These are phyloP conservation scores for Dendrocopos noguchii DNA, from an alignment of 2,113 vertebrate genomes.

Conservation along the genomic window DNA sequence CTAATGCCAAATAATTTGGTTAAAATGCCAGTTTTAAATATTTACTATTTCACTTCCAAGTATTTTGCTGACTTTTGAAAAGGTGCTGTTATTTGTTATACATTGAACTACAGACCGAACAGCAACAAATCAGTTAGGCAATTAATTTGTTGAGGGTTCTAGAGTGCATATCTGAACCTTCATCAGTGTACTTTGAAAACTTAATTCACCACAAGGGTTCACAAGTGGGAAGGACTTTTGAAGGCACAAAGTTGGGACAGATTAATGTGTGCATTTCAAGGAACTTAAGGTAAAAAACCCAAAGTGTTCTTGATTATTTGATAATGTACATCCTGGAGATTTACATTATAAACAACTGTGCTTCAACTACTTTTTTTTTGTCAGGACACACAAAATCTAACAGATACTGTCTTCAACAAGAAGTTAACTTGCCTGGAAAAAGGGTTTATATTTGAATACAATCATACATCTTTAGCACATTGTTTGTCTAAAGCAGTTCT, in stretches of 20 bases:
- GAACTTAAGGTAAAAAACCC: not conserved
- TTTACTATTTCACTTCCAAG: not conserved
- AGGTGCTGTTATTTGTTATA: not conserved
- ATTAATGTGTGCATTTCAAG: not conserved
- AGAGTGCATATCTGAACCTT: not conserved
- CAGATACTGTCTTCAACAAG: not conserved
- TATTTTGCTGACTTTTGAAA: not conserved
- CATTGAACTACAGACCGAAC: not conserved
- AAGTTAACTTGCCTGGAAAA: not conserved
- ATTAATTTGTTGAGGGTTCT: not conserved
- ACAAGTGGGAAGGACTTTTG: not conserved
- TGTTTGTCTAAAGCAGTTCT: not conserved
- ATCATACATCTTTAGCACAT: not conserved
- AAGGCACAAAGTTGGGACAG: not conserved
- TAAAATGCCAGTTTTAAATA: not conserved
- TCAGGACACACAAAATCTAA: not conserved
- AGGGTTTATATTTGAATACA: not conserved
- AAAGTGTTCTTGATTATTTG: not conserved
- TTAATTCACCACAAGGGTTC: not conserved
- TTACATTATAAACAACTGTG: not conserved
- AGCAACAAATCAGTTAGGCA: not conserved
- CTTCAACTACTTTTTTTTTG: not conserved
- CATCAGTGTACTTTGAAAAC: not conserved
- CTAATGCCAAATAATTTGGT: not conserved
- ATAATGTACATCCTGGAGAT: not conserved